phyloP scores from a whole-genome alignment of 2,888 invertebrate species.

The Odiellus spinosus region DNA sequence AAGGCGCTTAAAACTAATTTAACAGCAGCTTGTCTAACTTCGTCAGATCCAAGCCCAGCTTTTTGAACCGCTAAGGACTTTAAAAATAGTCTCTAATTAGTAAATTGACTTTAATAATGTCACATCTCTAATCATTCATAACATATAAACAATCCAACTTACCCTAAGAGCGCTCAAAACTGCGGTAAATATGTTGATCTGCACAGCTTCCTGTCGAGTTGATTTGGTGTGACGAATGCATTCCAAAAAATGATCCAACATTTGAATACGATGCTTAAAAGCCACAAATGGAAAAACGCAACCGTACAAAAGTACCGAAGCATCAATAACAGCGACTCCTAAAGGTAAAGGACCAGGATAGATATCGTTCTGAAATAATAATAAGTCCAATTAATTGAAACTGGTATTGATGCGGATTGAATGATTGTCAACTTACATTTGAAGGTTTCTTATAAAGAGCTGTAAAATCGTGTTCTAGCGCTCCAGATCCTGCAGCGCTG shows the following conservation, averaged over 20 bases:
- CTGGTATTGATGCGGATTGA: no score
- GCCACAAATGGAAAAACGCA: slow-evolving; percentile 85
- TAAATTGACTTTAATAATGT: background rate
- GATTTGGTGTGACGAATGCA: slow-evolving; percentile 77
- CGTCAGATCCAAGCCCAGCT: slow-evolving; percentile 62
- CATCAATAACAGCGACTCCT: slow-evolving; percentile 90
- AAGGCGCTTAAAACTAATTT: slow-evolving; percentile 51
- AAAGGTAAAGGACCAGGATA: slow-evolving; percentile 69
- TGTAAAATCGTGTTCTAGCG: slow-evolving; percentile 90
- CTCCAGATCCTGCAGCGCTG: slow-evolving; percentile 87
- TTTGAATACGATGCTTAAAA: slow-evolving; percentile 89
- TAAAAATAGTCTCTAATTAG: background rate
- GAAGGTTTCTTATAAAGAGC: slow-evolving; percentile 54
- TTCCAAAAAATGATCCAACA: slow-evolving; percentile 91
- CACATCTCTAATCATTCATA: background rate
- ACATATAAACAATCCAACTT: background rate
- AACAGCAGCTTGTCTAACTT: slow-evolving; percentile 58
- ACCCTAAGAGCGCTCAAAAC: slow-evolving; percentile 67
- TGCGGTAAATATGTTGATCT: slow-evolving; percentile 91
- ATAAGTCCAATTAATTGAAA: no score
- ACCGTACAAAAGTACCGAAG: slow-evolving; percentile 81
- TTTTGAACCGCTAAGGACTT: slow-evolving; percentile 68
- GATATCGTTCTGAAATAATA: slow-evolving; percentile 36
- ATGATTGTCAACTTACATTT: slow-evolving; percentile 37
- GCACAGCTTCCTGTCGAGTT: slow-evolving; percentile 79